phyloP scores from a whole-genome alignment of 2,888 invertebrate species.

The Conomelus anceps region DNA sequence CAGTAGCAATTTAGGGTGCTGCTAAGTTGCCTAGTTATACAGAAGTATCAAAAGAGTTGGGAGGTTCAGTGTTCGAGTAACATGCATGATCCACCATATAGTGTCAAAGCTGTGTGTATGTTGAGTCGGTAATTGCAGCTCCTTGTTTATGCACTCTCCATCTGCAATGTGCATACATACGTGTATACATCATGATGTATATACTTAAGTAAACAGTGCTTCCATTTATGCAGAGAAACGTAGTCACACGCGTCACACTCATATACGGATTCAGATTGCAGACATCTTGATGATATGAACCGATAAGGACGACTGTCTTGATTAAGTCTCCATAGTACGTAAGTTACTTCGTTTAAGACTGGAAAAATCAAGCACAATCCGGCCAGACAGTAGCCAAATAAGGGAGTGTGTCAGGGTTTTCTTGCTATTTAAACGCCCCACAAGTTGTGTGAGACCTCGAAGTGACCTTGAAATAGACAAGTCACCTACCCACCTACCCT shows the following conservation, averaged over 20 bases:
- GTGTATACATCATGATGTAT: too few species aligned
- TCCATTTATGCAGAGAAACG: background rate
- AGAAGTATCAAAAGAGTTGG: background rate
- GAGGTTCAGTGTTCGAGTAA: too few species aligned
- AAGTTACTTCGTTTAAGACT: background rate
- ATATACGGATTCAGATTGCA: background rate
- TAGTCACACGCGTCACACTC: background rate
- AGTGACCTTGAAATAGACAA: background rate
- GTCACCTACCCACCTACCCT: background rate
- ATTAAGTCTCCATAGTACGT: background rate
- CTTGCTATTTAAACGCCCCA: background rate
- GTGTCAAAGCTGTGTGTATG: background rate
- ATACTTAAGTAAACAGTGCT: background rate
- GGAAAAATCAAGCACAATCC: background rate
- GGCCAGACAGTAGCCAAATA: background rate
- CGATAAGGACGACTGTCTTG: background rate
- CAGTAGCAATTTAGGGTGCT: background rate
- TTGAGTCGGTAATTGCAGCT: background rate
- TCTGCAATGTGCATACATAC: background rate
- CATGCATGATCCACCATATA: too few species aligned
- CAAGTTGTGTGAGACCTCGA: background rate
- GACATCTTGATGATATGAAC: background rate
- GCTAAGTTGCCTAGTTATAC: background rate
- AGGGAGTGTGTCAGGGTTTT: background rate
- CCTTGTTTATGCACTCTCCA: background rate